Base-by-base conservation (phyloP, 2,797 vertebrate species). In the Etheostoma perlongum region DNA sequence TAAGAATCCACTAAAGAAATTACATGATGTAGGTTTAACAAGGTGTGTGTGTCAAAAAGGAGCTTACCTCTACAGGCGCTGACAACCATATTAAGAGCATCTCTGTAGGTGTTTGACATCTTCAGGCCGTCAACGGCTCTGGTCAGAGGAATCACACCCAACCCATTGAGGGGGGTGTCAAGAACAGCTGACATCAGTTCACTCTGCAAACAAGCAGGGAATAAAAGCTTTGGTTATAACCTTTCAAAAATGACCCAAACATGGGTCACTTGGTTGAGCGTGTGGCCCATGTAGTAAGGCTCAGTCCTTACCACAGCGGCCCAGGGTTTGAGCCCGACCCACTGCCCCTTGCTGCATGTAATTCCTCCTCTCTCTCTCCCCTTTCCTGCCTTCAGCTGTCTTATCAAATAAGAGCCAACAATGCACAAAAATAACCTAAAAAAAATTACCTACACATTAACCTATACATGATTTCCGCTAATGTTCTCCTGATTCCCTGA, bases 51-150 rank as follows among this genome's bases (percentile, higher is more conserved):
- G 19, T 57, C 12, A 23, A 16, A 36, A 18, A 19, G 23, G 6
- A 8, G 4, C 66, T 72, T 86, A 99, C 98, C 97, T 79, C 92
- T 95, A 81, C 96, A 97, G 0, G 92, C 95, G 1, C 78, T 87
- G 71, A 97, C 88, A 6, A 99, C 77, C 36, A 93, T 90, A 59
- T 93, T 91, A 3, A 98, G 76, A 3, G 95, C 95, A 0, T 93
- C 82, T 16, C 64, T 87, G 83, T 86, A 93, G 59, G 94, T 96
- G 59, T 85, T 84, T 0, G 96, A 96, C 47, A 93, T 78, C 21
- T 82, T 86, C 21, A 97, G 84, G 21, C 96, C 96, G 5, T 86
- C 83, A 0, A 48, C 25, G 2, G 78, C 83, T 0, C 89, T 88
- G 36, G 81, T 88, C 4, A 96, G 92, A 3, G 90, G 95, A 64